Evolutionary conservation across 2,797 vertebrate species (phyloP).

Genomic region (Lophotriccus pileatus): DNA sequence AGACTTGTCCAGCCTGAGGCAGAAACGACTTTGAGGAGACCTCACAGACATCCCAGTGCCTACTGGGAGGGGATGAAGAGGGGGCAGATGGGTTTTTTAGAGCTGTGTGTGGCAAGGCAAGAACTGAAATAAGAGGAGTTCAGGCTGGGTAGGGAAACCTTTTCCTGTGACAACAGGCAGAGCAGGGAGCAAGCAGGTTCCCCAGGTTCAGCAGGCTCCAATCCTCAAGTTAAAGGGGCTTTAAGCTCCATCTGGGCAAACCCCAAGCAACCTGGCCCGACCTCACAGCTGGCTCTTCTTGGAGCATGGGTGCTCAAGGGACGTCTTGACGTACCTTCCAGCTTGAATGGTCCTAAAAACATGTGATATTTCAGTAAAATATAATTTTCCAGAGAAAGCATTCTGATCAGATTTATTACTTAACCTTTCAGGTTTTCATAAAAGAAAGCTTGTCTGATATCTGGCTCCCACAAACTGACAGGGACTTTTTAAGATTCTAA

Average conservation of each 20-base stretch:
- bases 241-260: fast-evolving
- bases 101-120: fast-evolving
- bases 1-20: background rate
- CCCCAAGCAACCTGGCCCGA: background rate
- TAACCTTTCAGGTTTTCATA: background rate
- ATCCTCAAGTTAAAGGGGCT: background rate
- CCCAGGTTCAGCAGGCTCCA: background rate
- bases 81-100: fast-evolving
- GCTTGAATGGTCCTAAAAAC: background rate
- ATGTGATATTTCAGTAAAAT: background rate
- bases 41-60: background rate
- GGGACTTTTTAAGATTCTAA: background rate
- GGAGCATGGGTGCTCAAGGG: background rate
- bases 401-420: background rate
- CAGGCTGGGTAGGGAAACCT: background rate
- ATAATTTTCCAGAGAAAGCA: background rate
- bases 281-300: background rate
- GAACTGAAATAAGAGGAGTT: background rate
- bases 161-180: background rate
- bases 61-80: background rate
- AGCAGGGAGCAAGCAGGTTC: background rate
- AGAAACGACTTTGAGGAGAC: background rate
- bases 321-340: background rate
- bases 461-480: background rate
- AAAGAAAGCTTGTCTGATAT: background rate